phyloP scores from a whole-genome alignment of 92 coral and sea anemone species.

The Anthopleura xanthogrammica region DNA sequence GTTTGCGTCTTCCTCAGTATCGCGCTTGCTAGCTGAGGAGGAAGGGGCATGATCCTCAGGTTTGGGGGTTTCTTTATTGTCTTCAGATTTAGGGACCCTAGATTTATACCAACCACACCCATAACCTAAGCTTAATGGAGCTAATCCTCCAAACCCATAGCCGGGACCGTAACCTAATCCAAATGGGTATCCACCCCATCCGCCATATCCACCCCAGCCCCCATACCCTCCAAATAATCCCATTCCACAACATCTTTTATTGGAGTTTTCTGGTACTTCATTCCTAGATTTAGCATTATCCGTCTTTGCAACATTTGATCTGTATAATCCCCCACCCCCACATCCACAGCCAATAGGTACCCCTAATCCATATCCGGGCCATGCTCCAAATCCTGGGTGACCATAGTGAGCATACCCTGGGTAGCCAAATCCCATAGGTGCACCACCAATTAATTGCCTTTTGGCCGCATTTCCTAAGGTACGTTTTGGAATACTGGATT shows the following conservation, averaged over 20 bases:
- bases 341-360: conserved; percentile 50
- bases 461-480: conserved; percentile 19
- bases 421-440: conserved; percentile 76
- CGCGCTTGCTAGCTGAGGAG: conserved; percentile 56
- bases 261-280: conserved; percentile 41
- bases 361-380: conserved; percentile 64
- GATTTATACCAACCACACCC: conserved; percentile 29
- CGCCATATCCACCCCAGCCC: conserved; percentile 34
- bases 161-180: conserved; percentile 18
- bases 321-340: conserved; percentile 35
- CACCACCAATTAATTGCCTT: conserved; percentile 62
- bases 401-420: conserved; percentile 87
- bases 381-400: conserved; percentile 71
- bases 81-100: conserved; percentile 17
- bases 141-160: conserved; percentile 46
- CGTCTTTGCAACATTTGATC: conserved; percentile 66
- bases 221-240: conserved; percentile 37
- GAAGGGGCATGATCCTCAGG: conserved; percentile 51
- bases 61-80: conserved; percentile 12
- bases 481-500: conserved; percentile 43
- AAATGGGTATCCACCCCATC: conserved; percentile 35
- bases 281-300: conserved; percentile 53
- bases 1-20: conserved; percentile 32
- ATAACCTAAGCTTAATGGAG: conserved; percentile 32
- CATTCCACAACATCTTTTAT: conserved; percentile 54